These are phyloP conservation scores for Latrodectus hesperus DNA, from an alignment of 2,888 invertebrate genomes.

Conservation along the genomic window DNA sequence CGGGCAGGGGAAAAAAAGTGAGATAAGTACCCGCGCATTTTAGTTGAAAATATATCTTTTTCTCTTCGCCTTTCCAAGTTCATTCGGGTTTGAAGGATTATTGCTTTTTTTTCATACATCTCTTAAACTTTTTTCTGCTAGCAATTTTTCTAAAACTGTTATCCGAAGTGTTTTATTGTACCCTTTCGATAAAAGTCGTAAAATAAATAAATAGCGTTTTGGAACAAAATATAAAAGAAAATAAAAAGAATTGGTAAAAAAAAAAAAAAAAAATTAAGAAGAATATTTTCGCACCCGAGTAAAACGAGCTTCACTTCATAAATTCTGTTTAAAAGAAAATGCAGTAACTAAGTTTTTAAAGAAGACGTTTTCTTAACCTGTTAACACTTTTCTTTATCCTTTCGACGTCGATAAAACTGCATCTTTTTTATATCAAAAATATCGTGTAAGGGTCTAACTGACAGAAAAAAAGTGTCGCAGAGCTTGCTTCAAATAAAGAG, in stretches of 20 bases:
- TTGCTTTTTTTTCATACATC: slow-evolving; percentile 9
- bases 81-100: slow-evolving; percentile 13
- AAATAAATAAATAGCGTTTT: background rate
- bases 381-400: background rate
- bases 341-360: slow-evolving; percentile 2
- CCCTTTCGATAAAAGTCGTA: slow-evolving; percentile 15
- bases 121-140: background rate
- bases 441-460: too few relatives aligned
- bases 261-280: background rate
- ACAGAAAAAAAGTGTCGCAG: too few relatives aligned
- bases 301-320: slow-evolving; percentile 20
- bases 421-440: too few relatives aligned
- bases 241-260: background rate
- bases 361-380: background rate
- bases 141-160: background rate
- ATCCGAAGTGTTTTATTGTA: slow-evolving; percentile 35
- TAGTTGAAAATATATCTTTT: slow-evolving; percentile 27
- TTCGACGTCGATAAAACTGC: too few relatives aligned
- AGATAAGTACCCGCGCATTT: slow-evolving; percentile 18
- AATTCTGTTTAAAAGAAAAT: slow-evolving; percentile 26
- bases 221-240: slow-evolving; percentile 14
- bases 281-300: slow-evolving; percentile 3
- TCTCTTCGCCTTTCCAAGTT: slow-evolving; percentile 10
- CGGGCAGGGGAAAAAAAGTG: background rate
- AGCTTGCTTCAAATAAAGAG: too few relatives aligned